These are phyloP conservation scores for Thalassarche chlororhynchos DNA, from an alignment of 2,113 vertebrate species.

Conservation along the genomic window DNA sequence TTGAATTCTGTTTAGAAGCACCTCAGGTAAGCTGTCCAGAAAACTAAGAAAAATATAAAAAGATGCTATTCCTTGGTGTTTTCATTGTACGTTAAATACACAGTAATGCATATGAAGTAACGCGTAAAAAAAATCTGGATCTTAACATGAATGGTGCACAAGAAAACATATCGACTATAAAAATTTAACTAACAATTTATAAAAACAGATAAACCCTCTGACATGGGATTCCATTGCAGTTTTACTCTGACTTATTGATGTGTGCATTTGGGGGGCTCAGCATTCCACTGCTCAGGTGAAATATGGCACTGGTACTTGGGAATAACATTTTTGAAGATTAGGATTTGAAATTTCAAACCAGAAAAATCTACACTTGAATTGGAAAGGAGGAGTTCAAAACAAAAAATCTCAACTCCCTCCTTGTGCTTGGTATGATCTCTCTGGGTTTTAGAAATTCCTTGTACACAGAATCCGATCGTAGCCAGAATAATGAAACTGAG, in stretches of 20 bases:
- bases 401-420: background rate
- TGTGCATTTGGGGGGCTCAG: background rate
- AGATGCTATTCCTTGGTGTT: rapidly evolving
- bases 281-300: background rate
- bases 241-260: background rate
- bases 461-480: background rate
- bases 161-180: background rate
- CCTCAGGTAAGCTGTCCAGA: background rate
- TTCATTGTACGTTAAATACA: background rate
- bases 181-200: background rate
- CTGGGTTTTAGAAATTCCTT: background rate
- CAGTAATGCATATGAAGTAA: background rate
- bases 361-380: background rate
- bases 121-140: background rate
- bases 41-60: background rate
- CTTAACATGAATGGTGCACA: background rate
- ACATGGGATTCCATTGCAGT: background rate
- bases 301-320: background rate
- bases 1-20: background rate
- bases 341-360: background rate
- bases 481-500: background rate
- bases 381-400: background rate
- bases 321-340: background rate
- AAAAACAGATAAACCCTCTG: background rate
- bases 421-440: background rate